Evolutionary conservation across 1,140 invertebrate species (phyloP).

Genomic region (Drosophila nasuta): DNA sequence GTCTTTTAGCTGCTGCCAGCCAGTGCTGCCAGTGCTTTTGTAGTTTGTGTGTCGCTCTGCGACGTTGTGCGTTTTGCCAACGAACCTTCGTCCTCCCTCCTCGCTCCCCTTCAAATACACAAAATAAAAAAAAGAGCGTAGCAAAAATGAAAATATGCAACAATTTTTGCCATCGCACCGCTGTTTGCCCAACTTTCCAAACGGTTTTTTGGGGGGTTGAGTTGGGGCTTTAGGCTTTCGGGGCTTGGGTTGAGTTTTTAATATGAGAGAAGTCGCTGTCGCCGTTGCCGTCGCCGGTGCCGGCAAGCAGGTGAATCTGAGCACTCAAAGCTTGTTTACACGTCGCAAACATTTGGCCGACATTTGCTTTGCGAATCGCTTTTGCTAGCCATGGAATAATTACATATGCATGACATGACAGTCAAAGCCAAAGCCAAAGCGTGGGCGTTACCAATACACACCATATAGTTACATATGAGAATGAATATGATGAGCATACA

Average conservation of each 20-base stretch:
- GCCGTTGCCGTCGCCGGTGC: too few species aligned
- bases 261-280: slow-evolving; percentile 45
- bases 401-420: slow-evolving; percentile 80
- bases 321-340: slow-evolving; percentile 77
- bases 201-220: slow-evolving; percentile 12
- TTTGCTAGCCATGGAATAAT: slow-evolving; percentile 72
- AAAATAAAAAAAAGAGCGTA: not conserved
- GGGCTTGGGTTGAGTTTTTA: slow-evolving; percentile 35
- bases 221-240: not conserved
- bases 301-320: slow-evolving; percentile 33
- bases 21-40: slow-evolving; percentile 55
- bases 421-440: slow-evolving; percentile 73
- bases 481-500: slow-evolving; percentile 6
- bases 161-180: slow-evolving; percentile 69
- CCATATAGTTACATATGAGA: slow-evolving; percentile 12
- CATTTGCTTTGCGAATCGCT: slow-evolving; percentile 67
- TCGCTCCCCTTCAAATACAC: not conserved
- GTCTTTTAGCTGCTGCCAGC: slow-evolving; percentile 69
- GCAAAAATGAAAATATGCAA: slow-evolving; percentile 66
- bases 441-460: slow-evolving; percentile 73
- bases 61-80: not conserved
- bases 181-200: slow-evolving; percentile 67
- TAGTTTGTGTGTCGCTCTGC: slow-evolving; percentile 23
- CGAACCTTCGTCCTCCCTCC: too few species aligned
- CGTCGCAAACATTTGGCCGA: slow-evolving; percentile 68